A percentile compares a stretch with the other conserved stretches of the same genome.
phyloP scores from a whole-genome alignment of 1,140 invertebrate genomes.

The Drosophila mojavensis region DNA sequence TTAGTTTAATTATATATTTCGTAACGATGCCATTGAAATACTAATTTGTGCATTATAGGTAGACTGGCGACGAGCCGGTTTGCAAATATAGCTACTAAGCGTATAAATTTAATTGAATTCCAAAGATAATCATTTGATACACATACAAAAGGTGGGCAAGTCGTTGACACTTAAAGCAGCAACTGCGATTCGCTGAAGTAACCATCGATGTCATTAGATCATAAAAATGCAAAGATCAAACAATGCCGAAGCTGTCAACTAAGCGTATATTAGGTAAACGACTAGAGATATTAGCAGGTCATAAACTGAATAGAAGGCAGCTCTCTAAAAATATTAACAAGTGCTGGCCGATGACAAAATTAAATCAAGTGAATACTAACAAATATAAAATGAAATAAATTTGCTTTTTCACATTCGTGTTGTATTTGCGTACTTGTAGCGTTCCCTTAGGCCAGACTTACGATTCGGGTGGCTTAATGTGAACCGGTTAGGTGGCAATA shows the following conservation, averaged over 20 bases:
- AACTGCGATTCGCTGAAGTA: constrained; percentile 23
- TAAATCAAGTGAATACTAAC: constrained; percentile 26
- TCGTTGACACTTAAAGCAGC: constrained; percentile 57
- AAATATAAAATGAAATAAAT: not conserved
- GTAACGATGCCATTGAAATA: constrained; percentile 50
- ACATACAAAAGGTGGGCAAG: constrained; percentile 38
- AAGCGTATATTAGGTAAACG: constrained; percentile 1
- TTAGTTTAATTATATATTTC: not conserved
- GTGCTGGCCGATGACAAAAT: constrained; percentile 4
- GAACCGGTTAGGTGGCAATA: constrained; percentile 56
- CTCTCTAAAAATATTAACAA: constrained; percentile 33
- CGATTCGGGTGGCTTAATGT: constrained; percentile 37
- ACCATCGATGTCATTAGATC: constrained; percentile 47
- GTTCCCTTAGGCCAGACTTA: constrained; percentile 20
- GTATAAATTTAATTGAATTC: constrained; percentile 9
- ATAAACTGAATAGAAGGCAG: constrained; percentile 48
- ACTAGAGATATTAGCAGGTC: constrained; percentile 56
- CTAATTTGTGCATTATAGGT: not conserved
- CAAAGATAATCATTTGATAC: not conserved
- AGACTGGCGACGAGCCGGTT: constrained; percentile 51
- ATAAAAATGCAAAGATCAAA: constrained; percentile 46
- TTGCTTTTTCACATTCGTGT: not conserved
- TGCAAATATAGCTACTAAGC: not conserved
- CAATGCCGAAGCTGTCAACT: constrained; percentile 40
- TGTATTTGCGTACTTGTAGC: constrained; percentile 15